Evolutionary conservation across 2,797 vertebrate species (phyloP).

Genomic region (Pampus argenteus): DNA sequence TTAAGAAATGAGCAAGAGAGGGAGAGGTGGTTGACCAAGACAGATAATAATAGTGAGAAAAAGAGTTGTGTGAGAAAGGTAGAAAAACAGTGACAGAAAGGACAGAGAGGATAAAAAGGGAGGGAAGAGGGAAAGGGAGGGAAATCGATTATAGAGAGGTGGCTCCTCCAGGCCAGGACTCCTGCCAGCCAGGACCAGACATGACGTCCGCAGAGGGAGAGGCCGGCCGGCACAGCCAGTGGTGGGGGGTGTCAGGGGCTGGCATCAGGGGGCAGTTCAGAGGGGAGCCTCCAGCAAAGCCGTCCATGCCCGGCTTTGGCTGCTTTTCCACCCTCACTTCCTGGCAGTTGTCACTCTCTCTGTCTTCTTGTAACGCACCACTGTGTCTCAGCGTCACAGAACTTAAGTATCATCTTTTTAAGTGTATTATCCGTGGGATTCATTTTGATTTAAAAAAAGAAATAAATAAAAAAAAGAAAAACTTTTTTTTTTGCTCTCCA

Average conservation of each 20-base stretch:
- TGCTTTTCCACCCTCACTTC: slow-evolving; percentile 65
- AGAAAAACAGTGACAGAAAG: slow-evolving; percentile 1
- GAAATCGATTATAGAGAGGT: slow-evolving; percentile 66
- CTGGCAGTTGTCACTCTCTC: slow-evolving; percentile 57
- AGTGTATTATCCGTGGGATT: slow-evolving; percentile 7
- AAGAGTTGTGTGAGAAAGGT: not conserved
- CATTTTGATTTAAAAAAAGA: slow-evolving; percentile 15
- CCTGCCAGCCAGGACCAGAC: slow-evolving; percentile 87
- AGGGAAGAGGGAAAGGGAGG: slow-evolving; percentile 15
- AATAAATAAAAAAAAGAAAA: no score
- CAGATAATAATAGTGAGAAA: not conserved
- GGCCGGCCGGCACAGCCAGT: slow-evolving; percentile 75
- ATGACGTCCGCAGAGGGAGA: slow-evolving; percentile 83
- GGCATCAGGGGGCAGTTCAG: slow-evolving; percentile 75
- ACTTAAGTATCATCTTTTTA: not conserved
- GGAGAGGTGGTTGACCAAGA: not conserved
- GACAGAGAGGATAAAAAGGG: slow-evolving; percentile 15
- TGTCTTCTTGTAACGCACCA: slow-evolving; percentile 71
- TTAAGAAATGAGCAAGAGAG: slow-evolving; percentile 7
- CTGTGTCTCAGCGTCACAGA: slow-evolving; percentile 40
- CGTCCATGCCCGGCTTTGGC: slow-evolving; percentile 58
- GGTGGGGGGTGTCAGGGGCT: slow-evolving; percentile 74
- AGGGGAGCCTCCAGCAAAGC: slow-evolving; percentile 73
- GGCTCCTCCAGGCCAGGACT: slow-evolving; percentile 83
- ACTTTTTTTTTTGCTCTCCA: not conserved